Evolutionary conservation across 2,888 invertebrate species (phyloP).

Genomic region (Matsumyia berberina): DNA sequence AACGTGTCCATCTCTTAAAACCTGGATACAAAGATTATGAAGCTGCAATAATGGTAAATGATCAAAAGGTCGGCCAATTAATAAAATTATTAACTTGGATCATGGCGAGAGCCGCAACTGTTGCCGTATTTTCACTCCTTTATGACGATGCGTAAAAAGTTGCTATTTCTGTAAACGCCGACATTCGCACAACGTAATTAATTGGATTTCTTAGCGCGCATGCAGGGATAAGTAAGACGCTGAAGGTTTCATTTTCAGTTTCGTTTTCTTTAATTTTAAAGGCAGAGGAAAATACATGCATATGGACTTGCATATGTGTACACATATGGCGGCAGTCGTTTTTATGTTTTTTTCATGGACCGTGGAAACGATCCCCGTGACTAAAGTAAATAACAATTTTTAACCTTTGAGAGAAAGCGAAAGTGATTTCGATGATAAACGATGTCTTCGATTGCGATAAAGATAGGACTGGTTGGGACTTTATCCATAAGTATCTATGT

Average conservation of each 20-base stretch:
- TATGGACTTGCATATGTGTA: too few species aligned
- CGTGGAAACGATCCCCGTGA: too few species aligned
- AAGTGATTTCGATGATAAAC: too few species aligned
- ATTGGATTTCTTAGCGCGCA: slow-evolving; percentile 58
- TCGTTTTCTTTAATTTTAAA: slow-evolving; percentile 26
- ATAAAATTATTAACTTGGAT: slow-evolving; percentile 64
- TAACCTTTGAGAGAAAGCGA: too few species aligned
- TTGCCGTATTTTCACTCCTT: slow-evolving; percentile 7
- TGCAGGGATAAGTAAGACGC: slow-evolving; percentile 33
- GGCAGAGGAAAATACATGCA: neutral
- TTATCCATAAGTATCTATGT: too few species aligned
- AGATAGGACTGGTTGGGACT: too few species aligned
- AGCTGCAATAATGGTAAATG: slow-evolving; percentile 39
- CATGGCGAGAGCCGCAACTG: slow-evolving; percentile 50
- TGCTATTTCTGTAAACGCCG: slow-evolving; percentile 66
- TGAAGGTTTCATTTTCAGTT: slow-evolving; percentile 53
- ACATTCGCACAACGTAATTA: slow-evolving; percentile 65
- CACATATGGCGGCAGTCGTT: too few species aligned
- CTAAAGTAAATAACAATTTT: too few species aligned
- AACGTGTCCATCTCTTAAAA: slow-evolving; percentile 2
- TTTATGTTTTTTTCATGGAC: too few species aligned
- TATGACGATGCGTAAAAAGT: slow-evolving; percentile 59
- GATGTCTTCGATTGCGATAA: too few species aligned
- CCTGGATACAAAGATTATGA: slow-evolving; percentile 4
- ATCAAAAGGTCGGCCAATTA: slow-evolving; percentile 60